Conservation (phyloP, 2,888 invertebrate species). For the Phania funesta region DNA sequence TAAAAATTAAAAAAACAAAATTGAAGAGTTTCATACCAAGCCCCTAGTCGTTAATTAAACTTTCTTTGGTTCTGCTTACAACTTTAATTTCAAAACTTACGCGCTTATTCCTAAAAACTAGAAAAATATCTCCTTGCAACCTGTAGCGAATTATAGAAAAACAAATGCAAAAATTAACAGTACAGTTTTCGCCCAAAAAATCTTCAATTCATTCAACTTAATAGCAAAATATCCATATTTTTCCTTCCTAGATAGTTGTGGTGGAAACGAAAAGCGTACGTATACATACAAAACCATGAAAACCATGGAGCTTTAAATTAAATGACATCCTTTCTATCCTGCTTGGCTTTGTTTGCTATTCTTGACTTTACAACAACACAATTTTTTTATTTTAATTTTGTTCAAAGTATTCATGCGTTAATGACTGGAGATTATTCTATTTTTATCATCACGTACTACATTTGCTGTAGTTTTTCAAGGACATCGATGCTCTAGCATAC, state of each 20-base stretch:
- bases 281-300: not conserved
- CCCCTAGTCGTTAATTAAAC: no score
- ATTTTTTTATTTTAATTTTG: not conserved
- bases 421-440: conserved; percentile 58
- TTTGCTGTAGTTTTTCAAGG: conserved; percentile 47
- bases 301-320: conserved; percentile 40
- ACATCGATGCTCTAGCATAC: conserved; percentile 31
- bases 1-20: no score
- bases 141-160: no score
- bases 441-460: conserved; percentile 44
- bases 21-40: no score
- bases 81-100: no score
- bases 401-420: conserved; percentile 41
- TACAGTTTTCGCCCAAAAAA: not conserved
- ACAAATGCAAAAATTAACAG: no score
- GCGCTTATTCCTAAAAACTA: no score
- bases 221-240: no score
- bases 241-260: not conserved
- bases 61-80: no score
- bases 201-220: not conserved
- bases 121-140: no score
- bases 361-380: conserved; percentile 24
- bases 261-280: not conserved
- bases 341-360: conserved; percentile 6
- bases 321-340: conserved; percentile 4